These are phyloP conservation scores for Ptychoptera albimana DNA, from an alignment of 2,888 invertebrate species.

Conservation along the genomic window DNA sequence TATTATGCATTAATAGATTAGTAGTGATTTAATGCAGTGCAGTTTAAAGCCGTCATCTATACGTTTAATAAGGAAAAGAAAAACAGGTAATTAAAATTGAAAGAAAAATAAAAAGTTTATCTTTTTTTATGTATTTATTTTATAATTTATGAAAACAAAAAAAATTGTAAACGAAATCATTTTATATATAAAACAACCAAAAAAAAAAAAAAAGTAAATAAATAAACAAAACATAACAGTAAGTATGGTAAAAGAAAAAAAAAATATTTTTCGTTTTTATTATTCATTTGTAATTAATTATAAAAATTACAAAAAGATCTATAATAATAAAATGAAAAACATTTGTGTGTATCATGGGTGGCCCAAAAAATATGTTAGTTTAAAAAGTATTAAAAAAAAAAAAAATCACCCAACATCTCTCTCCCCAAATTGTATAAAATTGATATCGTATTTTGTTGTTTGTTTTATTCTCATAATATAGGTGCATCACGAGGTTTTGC, in stretches of 20 bases:
- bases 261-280: no score
- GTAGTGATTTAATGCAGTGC: slow-evolving; percentile 56
- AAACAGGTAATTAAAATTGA: slow-evolving; percentile 50
- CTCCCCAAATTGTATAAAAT: slow-evolving; percentile 14
- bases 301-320: no score
- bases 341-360: neutral
- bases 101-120: no score
- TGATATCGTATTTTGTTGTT: slow-evolving; percentile 28
- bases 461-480: slow-evolving; percentile 42
- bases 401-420: neutral
- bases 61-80: slow-evolving; percentile 65
- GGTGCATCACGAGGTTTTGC: slow-evolving; percentile 80
- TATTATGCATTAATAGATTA: slow-evolving; percentile 37
- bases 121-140: neutral
- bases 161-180: slow-evolving; percentile 6
- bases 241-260: no score
- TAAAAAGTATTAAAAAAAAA: slow-evolving; percentile 1
- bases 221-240: no score
- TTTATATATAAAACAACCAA: no score
- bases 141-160: slow-evolving; percentile 4
- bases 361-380: neutral
- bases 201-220: no score
- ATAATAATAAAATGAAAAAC: no score
- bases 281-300: no score
- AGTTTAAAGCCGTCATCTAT: slow-evolving; percentile 65